These are phyloP conservation scores for Eulemur rufifrons DNA, from an alignment of 2,113 vertebrate species.

Conservation along the genomic window DNA sequence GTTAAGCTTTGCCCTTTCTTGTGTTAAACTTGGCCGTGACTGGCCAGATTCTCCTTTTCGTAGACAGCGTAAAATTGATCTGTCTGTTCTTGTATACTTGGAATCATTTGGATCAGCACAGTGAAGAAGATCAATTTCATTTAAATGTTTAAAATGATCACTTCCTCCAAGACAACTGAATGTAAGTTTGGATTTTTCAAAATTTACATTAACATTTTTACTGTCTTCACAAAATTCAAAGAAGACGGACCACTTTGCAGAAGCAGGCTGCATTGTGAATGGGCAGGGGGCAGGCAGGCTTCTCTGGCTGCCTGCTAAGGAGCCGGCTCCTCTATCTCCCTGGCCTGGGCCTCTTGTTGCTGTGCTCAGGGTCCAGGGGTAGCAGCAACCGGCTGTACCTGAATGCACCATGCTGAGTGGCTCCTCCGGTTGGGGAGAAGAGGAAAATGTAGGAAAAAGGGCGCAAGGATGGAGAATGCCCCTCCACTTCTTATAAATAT, in stretches of 20 bases:
- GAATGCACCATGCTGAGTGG: no score
- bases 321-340: no score
- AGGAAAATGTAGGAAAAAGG: no score
- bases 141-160: background rate
- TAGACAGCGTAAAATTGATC: background rate
- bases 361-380: no score
- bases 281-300: no score
- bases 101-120: background rate
- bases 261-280: background rate
- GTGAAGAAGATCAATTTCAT: background rate
- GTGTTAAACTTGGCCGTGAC: no score
- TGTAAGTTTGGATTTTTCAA: background rate
- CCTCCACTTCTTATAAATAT: background rate
- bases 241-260: background rate
- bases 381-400: no score
- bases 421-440: no score
- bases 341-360: no score
- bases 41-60: background rate
- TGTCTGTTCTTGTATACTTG: background rate
- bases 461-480: no score
- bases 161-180: background rate
- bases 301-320: no score
- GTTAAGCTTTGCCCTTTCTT: no score
- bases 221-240: background rate
- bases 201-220: background rate